These are phyloP conservation scores for Zaprionus ghesquierei DNA, from an alignment of 1,140 invertebrate species.

Conservation along the genomic window DNA sequence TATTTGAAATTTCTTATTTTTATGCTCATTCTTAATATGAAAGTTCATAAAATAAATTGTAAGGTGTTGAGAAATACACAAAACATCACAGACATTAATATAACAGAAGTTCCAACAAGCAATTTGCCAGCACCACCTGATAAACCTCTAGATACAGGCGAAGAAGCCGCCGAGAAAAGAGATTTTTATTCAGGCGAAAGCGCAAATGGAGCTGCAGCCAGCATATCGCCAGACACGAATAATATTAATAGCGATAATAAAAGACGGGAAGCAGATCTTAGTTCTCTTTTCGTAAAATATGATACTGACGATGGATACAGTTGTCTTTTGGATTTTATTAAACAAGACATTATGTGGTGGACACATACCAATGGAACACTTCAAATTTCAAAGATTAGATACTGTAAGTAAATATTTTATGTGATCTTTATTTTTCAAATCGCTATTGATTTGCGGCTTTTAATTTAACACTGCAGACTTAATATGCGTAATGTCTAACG, in stretches of 20 bases:
- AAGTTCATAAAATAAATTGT: not conserved
- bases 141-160: not conserved
- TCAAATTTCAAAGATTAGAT: constrained; percentile 7
- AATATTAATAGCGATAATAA: constrained; percentile 3
- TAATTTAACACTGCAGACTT: not conserved
- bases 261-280: constrained; percentile 34
- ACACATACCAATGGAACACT: constrained; percentile 57
- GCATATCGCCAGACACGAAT: not conserved
- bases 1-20: constrained; percentile 14
- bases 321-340: constrained; percentile 59
- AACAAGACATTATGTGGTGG: constrained; percentile 66
- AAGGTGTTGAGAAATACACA: not conserved
- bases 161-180: not conserved
- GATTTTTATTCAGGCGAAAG: not conserved
- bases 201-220: not conserved
- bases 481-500: not conserved
- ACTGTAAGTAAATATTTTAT: constrained; percentile 33
- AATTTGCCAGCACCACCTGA: not conserved
- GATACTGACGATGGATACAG: constrained; percentile 59
- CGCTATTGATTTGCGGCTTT: not conserved
- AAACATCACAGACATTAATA: not conserved
- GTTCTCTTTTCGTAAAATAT: constrained; percentile 50
- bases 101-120: not conserved
- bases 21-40: not conserved
- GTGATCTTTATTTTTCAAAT: not conserved